Conservation (phyloP, 2,113 vertebrate genomes). For the chimpanzee (Pan troglodytes) region NHGRI_mPanTro3-v2.1_pri NC_072402.2:144511001-144511500, state of each 20-base stretch:
- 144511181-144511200: not conserved
- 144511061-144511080: not conserved
- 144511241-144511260: not conserved
- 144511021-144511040: not conserved
- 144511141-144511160: fast-evolving
- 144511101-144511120: not conserved
- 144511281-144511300: not conserved
- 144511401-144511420: not conserved
- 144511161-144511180: not conserved
- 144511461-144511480: not conserved
- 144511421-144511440: not conserved
- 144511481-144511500: not conserved
- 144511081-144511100: not conserved
- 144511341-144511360: not conserved
- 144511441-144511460: not conserved
- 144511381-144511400: not conserved
- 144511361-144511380: not conserved
- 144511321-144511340: not conserved
- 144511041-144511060: not conserved
- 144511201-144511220: not conserved
- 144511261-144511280: not conserved
- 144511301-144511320: not conserved
- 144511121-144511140: not conserved
- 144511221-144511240: not conserved
- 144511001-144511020: not conserved